Evolutionary conservation across 2,888 invertebrate species (phyloP), one percentile per base, ranked within the genome.

Genomic region (Apocheima hispidaria): DNA sequence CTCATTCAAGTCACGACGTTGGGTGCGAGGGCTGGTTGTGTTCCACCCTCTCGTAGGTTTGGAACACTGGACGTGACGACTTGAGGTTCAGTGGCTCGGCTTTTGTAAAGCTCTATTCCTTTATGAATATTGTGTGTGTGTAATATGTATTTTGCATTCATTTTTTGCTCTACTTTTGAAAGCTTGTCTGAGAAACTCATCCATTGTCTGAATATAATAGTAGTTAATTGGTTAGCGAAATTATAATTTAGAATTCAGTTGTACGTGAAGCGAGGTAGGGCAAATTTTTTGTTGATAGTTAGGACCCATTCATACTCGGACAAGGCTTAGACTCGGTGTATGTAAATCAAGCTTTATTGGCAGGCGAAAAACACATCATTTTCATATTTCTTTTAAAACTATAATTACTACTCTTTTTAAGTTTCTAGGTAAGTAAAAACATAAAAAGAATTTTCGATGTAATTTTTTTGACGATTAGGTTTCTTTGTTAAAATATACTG

Each of bases 1-100:
- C 51, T 50, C 60, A 78, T 74, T 74, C 78, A 36, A 63, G 66
- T 69, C 78, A 73, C 71, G 75, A 51, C 63, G 51, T 54, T 57
- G 70, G 60, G 56, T 49, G 66, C 48, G 69, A 60, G 67, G 69
- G 67, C 43, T 51, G 60, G 66, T 61, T 50, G 38, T 18, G 50
- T 49, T 44, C 50, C 60, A 14, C 56, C 61, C 50, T 53, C 21
- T 41, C 23, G 40, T 51, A 46, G 48, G 48, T 53, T 23, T 35
- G 52, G 21, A 48, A 48, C 50, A 18, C 46, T 48, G 56, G 56
- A 62, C 56, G 61, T 62, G 61, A 62, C 48, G 56, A 56, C 61
- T 56, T 52, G 61, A 49, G 52, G 28, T 41, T 56, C 61, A 52
- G 56, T 48, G 33, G n/a, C 55, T 35, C 44, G 40, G 54, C 60